Evolutionary conservation across 1,140 invertebrate genomes (phyloP).

Genomic region (Helicoverpa zea): DNA sequence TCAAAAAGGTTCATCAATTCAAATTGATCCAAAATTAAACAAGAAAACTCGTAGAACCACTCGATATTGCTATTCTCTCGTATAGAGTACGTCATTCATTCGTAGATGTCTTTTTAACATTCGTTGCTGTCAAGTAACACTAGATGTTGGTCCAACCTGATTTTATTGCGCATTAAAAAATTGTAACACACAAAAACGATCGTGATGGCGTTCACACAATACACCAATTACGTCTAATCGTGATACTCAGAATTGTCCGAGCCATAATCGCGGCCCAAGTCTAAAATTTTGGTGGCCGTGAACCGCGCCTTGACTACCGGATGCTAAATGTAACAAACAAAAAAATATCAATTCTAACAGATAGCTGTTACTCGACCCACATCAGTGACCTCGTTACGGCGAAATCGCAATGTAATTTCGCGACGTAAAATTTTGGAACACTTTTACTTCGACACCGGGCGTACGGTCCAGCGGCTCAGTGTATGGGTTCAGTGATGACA

Average conservation of each 20-base stretch:
- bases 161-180: constrained; percentile 24
- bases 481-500: constrained; percentile 78
- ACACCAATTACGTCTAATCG: constrained; percentile 43
- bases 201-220: constrained; percentile 10
- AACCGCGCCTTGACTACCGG: constrained; percentile 66
- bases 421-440: constrained; percentile 85
- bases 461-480: constrained; percentile 62
- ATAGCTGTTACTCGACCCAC: constrained; percentile 85
- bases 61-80: neutral
- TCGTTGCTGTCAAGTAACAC: neutral
- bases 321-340: constrained; percentile 68
- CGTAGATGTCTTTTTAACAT: neutral
- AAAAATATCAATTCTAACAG: constrained; percentile 76
- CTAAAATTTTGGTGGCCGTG: constrained; percentile 71
- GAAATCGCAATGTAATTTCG: constrained; percentile 86
- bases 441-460: constrained; percentile 83
- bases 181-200: constrained; percentile 23
- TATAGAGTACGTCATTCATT: neutral
- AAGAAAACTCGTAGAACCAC: neutral
- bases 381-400: constrained; percentile 81
- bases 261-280: constrained; percentile 49
- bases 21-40: neutral
- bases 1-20: no score
- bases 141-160: constrained; percentile 15
- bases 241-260: constrained; percentile 36